Percentiles rank a stretch among this genome's conserved stretches.
Conservation (phyloP, 2,797 vertebrate species). For the Trematomus bernacchii region DNA sequence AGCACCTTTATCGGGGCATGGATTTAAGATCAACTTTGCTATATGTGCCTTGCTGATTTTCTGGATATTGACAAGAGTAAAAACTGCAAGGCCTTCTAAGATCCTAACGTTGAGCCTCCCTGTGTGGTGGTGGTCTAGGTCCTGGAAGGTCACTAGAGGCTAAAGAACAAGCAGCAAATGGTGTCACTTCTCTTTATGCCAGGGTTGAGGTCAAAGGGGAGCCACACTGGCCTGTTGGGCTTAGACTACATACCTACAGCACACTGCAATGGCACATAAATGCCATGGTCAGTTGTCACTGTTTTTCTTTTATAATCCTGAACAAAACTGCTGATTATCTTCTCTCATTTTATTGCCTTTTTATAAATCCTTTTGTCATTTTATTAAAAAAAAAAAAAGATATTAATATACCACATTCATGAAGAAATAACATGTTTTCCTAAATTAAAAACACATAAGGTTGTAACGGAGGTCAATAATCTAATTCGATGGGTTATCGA, state of each 20-base stretch:
- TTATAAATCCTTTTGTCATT: background rate
- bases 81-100: constrained; percentile 19
- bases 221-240: constrained; percentile 13
- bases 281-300: background rate
- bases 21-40: background rate
- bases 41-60: background rate
- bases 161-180: constrained; percentile 69
- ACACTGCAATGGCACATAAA: constrained; percentile 8
- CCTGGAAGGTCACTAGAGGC: constrained; percentile 58
- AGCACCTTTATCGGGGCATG: constrained; percentile 28
- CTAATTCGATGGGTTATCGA: too few relatives aligned
- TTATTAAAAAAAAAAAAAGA: too few relatives aligned
- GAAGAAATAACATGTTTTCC: constrained; percentile 1
- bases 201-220: constrained; percentile 69
- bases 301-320: background rate
- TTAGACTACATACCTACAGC: constrained; percentile 58
- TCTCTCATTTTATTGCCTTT: background rate
- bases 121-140: constrained; percentile 56
- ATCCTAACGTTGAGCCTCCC: constrained; percentile 23
- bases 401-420: constrained; percentile 1
- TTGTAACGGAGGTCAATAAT: too few relatives aligned
- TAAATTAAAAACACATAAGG: background rate
- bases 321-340: background rate
- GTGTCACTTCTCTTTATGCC: constrained; percentile 58
- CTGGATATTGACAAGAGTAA: background rate